Conservation (phyloP, 2,113 vertebrate genomes). For the Nymphicus hollandicus region DNA sequence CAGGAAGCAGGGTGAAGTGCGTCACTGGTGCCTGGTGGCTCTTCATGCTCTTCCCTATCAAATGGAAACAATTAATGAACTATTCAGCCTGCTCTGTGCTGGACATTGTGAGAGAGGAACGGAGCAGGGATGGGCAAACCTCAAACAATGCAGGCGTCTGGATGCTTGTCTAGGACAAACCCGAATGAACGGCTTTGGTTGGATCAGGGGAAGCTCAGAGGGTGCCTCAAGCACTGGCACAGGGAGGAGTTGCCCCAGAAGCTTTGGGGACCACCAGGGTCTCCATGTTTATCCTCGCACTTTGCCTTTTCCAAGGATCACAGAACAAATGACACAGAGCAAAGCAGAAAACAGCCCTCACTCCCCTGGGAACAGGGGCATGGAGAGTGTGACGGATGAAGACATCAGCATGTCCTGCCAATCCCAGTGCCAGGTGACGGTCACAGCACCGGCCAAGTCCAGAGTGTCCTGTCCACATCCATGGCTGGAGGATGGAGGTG, state of each 20-base stretch:
- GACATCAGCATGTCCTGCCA: neutral
- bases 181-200: neutral
- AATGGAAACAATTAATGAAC: slow-evolving; percentile 32
- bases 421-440: neutral
- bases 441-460: neutral
- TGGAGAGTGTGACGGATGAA: fast-evolving
- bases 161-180: neutral
- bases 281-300: neutral
- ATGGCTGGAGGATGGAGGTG: neutral
- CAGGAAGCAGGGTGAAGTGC: neutral
- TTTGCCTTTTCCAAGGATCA: neutral
- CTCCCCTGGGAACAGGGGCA: neutral
- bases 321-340: neutral
- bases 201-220: neutral
- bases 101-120: neutral
- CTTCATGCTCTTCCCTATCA: neutral
- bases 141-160: slow-evolving; percentile 44
- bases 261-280: neutral
- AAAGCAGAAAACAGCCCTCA: neutral
- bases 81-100: neutral
- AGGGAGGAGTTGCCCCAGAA: neutral
- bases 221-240: neutral
- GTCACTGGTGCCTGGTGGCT: neutral
- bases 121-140: slow-evolving; percentile 39
- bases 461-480: neutral